Conservation (phyloP, 2,113 vertebrate genomes). For the Eupsittula cactorum region DNA sequence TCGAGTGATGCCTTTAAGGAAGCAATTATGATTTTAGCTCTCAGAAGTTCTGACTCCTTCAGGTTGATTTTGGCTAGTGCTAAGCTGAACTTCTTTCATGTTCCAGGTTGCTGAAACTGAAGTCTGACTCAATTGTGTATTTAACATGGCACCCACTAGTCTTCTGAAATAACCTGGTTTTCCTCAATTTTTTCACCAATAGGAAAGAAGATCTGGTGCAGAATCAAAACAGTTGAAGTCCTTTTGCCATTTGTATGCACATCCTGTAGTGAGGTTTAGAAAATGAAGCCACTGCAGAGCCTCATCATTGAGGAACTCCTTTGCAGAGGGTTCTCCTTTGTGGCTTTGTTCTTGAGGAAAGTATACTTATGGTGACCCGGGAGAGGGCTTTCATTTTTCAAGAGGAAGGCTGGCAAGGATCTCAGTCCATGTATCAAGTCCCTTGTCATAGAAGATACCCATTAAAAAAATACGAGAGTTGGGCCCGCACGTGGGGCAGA, state of each 20-base stretch:
- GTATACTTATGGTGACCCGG: neutral
- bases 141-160: neutral
- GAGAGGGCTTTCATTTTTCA: constrained; percentile 14
- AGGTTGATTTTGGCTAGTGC: constrained; percentile 36
- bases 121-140: neutral
- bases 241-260: neutral
- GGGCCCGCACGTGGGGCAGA: neutral
- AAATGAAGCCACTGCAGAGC: neutral
- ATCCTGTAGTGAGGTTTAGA: neutral
- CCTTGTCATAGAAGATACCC: neutral
- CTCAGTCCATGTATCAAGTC: neutral
- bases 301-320: neutral
- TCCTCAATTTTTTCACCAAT: neutral
- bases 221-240: neutral
- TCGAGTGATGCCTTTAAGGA: constrained; percentile 65
- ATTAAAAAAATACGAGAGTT: neutral
- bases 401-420: neutral
- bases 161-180: neutral
- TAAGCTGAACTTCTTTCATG: neutral
- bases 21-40: constrained; percentile 49
- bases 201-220: neutral
- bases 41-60: constrained; percentile 49
- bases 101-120: constrained; percentile 4
- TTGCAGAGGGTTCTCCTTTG: neutral
- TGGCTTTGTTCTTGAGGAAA: neutral